A percentile compares a stretch with the other conserved stretches of the same genome.
phyloP scores from a whole-genome alignment of 2,797 vertebrate species.

The Chelon labrosus region DNA sequence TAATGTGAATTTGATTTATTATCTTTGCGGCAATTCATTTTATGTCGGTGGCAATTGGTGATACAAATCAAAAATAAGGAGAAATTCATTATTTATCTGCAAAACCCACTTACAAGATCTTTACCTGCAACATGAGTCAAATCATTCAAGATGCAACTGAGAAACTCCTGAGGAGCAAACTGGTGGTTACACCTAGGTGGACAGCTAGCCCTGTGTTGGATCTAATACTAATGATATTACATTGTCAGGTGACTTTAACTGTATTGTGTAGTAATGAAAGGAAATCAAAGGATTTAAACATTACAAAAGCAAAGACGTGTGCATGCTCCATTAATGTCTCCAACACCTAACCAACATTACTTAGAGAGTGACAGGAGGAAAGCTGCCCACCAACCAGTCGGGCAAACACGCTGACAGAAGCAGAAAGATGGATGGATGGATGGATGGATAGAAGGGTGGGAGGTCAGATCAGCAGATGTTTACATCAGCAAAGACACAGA shows the following conservation, averaged over 20 bases:
- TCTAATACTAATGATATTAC: neutral
- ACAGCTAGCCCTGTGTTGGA: neutral
- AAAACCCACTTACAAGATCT: too few species aligned
- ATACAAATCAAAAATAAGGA: too few species aligned
- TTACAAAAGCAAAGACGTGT: neutral
- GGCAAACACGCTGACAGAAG: constrained; percentile 51
- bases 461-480: constrained; percentile 47
- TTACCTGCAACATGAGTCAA: too few species aligned
- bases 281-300: neutral
- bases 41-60: too few species aligned
- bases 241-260: too few species aligned
- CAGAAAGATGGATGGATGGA: constrained; percentile 47
- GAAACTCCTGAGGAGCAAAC: too few species aligned
- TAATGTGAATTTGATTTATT: too few species aligned
- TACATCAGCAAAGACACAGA: constrained; percentile 17
- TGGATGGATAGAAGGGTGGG: constrained; percentile 12
- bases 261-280: neutral
- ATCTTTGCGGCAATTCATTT: too few species aligned
- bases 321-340: neutral
- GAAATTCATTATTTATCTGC: too few species aligned
- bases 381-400: constrained; percentile 25
- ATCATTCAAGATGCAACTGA: too few species aligned
- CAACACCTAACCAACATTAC: constrained; percentile 10
- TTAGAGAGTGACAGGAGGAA: constrained; percentile 5
- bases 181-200: too few species aligned